Evolutionary conservation across 1,140 invertebrate species (phyloP).

Genomic region (Pararge aegeria): DNA sequence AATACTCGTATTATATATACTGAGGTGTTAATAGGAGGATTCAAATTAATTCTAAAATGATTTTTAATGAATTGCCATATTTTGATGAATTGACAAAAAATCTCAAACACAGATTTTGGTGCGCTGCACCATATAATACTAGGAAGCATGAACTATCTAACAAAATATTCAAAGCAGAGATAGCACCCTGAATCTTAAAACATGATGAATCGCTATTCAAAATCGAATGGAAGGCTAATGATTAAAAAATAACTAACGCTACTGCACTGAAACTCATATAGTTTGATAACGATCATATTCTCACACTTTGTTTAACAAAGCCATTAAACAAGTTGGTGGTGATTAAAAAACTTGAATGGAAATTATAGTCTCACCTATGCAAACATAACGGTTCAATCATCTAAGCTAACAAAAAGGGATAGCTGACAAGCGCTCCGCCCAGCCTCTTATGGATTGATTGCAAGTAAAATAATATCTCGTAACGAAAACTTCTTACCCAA

Average conservation of each 20-base stretch:
- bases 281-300: slow-evolving; percentile 8
- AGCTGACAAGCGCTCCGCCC: slow-evolving; percentile 2
- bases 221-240: background rate
- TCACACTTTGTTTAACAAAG: slow-evolving; percentile 21
- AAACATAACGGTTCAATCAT: slow-evolving; percentile 20
- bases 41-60: too few species aligned
- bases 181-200: background rate
- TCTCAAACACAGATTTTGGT: too few species aligned
- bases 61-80: too few species aligned
- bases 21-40: too few species aligned
- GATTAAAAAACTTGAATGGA: slow-evolving; percentile 21
- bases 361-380: slow-evolving; percentile 10
- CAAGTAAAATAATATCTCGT: background rate
- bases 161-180: background rate
- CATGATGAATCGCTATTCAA: background rate
- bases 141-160: too few species aligned
- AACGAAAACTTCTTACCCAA: background rate
- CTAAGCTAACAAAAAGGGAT: slow-evolving; percentile 12
- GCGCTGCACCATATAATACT: too few species aligned
- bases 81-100: too few species aligned
- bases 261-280: background rate
- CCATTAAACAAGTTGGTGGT: slow-evolving; percentile 10
- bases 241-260: background rate
- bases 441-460: background rate
- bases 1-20: too few species aligned